Evolutionary conservation across 1,140 invertebrate species (phyloP).

Genomic region (Theocolax elegans): DNA sequence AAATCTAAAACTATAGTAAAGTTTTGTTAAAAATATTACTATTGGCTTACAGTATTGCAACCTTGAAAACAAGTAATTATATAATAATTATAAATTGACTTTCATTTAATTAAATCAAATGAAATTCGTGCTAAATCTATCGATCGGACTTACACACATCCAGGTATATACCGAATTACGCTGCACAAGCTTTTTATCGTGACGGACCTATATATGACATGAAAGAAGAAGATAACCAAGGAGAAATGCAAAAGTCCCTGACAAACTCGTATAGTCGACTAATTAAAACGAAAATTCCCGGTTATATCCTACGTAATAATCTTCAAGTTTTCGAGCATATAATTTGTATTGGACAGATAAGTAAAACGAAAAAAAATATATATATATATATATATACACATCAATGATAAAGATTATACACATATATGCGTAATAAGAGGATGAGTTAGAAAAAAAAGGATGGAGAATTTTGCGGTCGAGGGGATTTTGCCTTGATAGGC

Average conservation of each 20-base stretch:
- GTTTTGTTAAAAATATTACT: too few relatives aligned
- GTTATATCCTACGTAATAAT: not conserved
- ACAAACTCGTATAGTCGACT: not conserved
- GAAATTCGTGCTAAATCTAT: too few relatives aligned
- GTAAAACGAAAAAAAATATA: too few relatives aligned
- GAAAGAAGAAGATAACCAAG: not conserved
- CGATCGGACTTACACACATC: not conserved
- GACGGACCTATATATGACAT: too few relatives aligned
- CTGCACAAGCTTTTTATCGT: not conserved
- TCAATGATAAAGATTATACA: too few relatives aligned
- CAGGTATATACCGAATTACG: constrained; percentile 21
- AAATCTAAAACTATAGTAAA: too few relatives aligned
- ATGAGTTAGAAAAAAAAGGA: not conserved
- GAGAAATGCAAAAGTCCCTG: not conserved
- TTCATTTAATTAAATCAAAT: too few relatives aligned
- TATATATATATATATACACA: too few relatives aligned
- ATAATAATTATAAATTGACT: too few relatives aligned
- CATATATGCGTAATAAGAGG: not conserved
- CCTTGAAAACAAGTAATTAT: too few relatives aligned
- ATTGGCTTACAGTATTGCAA: too few relatives aligned
- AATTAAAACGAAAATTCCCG: constrained; percentile 11
- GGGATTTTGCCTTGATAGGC: constrained; percentile 45
- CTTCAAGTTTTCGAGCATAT: not conserved
- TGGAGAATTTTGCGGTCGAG: constrained; percentile 17
- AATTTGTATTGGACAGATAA: not conserved